A percentile compares a stretch with the other conserved stretches of the same genome.
Evolutionary conservation across 2,888 invertebrate species (phyloP).

Genomic region (Maniola hyperantus): DNA sequence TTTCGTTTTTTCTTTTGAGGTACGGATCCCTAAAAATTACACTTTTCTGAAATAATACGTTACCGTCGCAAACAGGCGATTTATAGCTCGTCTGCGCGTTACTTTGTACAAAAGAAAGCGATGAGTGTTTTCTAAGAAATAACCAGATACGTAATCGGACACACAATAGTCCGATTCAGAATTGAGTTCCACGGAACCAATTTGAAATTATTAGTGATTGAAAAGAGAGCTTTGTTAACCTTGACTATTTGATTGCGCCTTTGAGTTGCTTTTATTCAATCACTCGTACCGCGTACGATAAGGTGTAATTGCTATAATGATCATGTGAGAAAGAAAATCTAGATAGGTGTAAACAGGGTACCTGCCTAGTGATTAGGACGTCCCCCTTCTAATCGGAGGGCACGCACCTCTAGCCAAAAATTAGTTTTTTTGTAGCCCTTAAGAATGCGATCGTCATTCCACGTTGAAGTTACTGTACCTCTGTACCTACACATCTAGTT

Average conservation of each 20-base stretch:
- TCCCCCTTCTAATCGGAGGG: too few relatives aligned
- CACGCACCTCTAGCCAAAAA: too few relatives aligned
- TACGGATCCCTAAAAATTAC: too few relatives aligned
- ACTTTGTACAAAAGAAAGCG: not conserved
- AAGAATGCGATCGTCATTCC: not conserved
- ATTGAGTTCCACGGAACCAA: not conserved
- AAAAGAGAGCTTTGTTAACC: not conserved
- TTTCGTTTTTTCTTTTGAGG: too few relatives aligned
- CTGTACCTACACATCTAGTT: slow-evolving; percentile 20
- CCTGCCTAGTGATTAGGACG: too few relatives aligned
- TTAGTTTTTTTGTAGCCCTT: too few relatives aligned
- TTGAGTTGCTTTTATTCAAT: not conserved
- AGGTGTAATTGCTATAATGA: not conserved
- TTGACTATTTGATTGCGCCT: not conserved
- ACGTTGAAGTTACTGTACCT: not conserved
- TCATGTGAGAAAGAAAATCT: too few relatives aligned
- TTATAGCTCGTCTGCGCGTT: slow-evolving; percentile 1
- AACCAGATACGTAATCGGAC: not conserved
- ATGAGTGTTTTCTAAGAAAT: slow-evolving; percentile 2
- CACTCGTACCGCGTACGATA: not conserved
- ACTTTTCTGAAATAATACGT: too few relatives aligned
- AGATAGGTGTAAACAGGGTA: too few relatives aligned
- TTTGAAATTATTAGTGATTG: not conserved
- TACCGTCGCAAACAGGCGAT: too few relatives aligned
- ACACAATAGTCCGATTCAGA: slow-evolving; percentile 5